Base-by-base conservation (phyloP, 2,888 invertebrate genomes). In the Iphiclides podalirius region DNA sequence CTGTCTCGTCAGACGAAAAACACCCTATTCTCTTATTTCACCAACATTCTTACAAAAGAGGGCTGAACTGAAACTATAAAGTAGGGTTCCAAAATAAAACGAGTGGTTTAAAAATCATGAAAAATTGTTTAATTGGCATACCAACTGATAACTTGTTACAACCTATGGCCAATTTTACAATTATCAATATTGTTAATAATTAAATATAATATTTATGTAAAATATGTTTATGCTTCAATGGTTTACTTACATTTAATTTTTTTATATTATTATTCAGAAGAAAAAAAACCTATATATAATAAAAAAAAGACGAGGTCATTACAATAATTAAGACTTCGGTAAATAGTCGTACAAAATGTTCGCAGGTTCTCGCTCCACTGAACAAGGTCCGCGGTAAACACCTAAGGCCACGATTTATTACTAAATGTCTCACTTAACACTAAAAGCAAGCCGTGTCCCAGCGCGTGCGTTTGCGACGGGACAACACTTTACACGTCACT, bases 51-150 rank as follows among this genome's bases (percentile, higher is more conserved):
- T n/a, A n/a, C n/a, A n/a, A n/a, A n/a, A n/a, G n/a, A n/a, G n/a
- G n/a, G 20, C 6, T 4, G 4, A 20, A 4, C 20, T 20, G 20
- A 20, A 20, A 20, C 20, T 20, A 6, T 28, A 9, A n/a, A 6
- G n/a, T 28, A 8, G 28, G 28, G 9, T 2, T 8, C 3, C 31
- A 17, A 74, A 82, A 83, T 81, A 72, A 85, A 82, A 85, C 79
- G 64, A 75, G 60, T 63, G 40, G 56, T 74, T 57, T 80, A 87
- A 88, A 88, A 88, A 87, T 86, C 79, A 86, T 88, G 86, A 87
- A 88, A 88, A 87, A 88, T 87, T 86, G 87, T 88, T 83, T 85
- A 86, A 87, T 88, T 86, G 86, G 87, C 86, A 84, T 86, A 80
- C 84, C 83, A 86, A 86, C 80, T 77, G 80, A 82, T 80, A 82